These are phyloP conservation scores for Glaucidium brasilianum DNA, from an alignment of 2,113 vertebrate genomes.

Conservation along the genomic window DNA sequence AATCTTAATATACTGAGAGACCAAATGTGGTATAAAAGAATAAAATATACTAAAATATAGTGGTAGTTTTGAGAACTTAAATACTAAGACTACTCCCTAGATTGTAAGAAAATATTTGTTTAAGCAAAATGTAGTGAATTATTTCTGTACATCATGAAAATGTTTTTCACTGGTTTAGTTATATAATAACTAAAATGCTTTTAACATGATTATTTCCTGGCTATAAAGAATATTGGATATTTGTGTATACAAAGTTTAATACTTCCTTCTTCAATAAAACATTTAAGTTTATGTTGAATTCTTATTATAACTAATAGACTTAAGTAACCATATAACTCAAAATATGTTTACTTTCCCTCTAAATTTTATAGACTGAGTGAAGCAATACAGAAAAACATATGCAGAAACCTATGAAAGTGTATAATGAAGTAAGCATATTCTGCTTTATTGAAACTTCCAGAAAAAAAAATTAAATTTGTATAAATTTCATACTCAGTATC, in stretches of 20 bases:
- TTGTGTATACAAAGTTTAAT: background rate
- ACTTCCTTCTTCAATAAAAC: background rate
- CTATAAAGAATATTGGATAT: background rate
- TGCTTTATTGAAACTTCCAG: background rate
- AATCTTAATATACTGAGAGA: background rate
- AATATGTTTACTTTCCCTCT: background rate
- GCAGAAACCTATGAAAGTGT: background rate
- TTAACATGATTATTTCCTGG: background rate
- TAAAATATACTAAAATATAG: background rate
- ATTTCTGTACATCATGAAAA: background rate
- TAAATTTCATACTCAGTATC: background rate
- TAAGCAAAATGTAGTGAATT: background rate
- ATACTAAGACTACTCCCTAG: background rate
- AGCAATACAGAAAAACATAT: background rate
- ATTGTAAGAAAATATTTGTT: background rate
- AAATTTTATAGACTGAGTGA: background rate
- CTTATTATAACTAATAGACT: background rate
- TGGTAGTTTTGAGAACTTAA: background rate
- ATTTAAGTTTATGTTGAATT: background rate
- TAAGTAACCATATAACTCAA: background rate
- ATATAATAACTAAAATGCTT: background rate
- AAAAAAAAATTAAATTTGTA: background rate
- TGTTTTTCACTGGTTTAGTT: background rate
- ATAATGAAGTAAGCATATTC: background rate
- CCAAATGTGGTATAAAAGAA: background rate